phyloP scores from a whole-genome alignment of 2,113 vertebrate genomes.

The Corvus moneduloides region DNA sequence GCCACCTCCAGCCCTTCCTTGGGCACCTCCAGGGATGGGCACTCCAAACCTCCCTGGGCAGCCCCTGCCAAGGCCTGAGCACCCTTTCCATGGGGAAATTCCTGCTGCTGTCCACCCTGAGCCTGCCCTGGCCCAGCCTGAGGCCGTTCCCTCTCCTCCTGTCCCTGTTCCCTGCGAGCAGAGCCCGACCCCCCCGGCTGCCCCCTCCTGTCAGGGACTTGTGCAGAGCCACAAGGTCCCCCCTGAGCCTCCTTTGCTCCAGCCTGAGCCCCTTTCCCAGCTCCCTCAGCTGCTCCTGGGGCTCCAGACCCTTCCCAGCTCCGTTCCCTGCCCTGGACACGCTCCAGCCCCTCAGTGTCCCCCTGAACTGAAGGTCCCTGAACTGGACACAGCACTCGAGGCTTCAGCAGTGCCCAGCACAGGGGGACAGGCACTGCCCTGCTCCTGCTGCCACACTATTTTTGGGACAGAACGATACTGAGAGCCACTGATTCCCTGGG shows the following conservation, averaged over 20 bases:
- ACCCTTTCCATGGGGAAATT: too few relatives aligned
- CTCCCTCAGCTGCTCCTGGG: neutral
- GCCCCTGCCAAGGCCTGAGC: neutral
- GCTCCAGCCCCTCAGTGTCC: neutral
- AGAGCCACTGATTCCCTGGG: neutral
- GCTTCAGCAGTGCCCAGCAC: neutral
- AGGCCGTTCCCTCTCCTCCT: too few relatives aligned
- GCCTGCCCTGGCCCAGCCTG: too few relatives aligned
- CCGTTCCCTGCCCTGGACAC: neutral
- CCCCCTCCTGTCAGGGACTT: neutral
- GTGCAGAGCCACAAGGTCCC: neutral
- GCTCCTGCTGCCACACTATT: neutral
- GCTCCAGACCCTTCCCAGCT: neutral
- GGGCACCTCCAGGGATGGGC: neutral
- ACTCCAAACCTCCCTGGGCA: neutral
- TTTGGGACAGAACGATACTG: neutral
- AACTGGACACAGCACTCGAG: neutral
- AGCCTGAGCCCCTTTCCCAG: neutral
- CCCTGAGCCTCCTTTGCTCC: neutral
- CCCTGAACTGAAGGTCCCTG: fast-evolving
- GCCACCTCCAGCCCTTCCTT: neutral
- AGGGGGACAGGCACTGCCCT: neutral
- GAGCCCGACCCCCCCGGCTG: neutral
- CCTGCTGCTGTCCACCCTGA: too few relatives aligned
- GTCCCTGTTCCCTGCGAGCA: too few relatives aligned